Evolutionary conservation across 2,888 invertebrate genomes (phyloP).

Genomic region (Monochamus alternatus): DNA sequence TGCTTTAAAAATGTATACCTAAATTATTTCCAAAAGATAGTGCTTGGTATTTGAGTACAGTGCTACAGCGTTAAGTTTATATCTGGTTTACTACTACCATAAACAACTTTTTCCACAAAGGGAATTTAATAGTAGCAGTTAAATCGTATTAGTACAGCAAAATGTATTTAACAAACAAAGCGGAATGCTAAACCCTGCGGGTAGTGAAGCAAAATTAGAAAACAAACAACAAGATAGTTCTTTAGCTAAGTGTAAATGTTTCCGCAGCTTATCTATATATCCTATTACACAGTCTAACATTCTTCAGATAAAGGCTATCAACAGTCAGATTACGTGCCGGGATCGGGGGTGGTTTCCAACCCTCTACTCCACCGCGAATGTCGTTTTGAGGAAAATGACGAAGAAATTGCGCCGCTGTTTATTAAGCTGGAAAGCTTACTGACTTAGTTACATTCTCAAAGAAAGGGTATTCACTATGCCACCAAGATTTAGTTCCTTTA

Average conservation of each 20-base stretch:
- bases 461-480: no score
- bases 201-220: slow-evolving; percentile 47
- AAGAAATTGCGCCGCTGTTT: slow-evolving; percentile 41
- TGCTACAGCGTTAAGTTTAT: background rate
- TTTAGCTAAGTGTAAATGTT: slow-evolving; percentile 54
- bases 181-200: slow-evolving; percentile 36
- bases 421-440: slow-evolving; percentile 33
- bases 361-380: slow-evolving; percentile 14
- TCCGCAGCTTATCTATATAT: slow-evolving; percentile 53
- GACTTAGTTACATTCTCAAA: slow-evolving; percentile 10
- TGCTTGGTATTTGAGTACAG: no score
- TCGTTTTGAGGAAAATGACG: slow-evolving; percentile 32
- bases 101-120: slow-evolving; percentile 17
- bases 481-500: slow-evolving; percentile 11
- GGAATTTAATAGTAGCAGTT: slow-evolving; percentile 22
- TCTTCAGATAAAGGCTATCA: slow-evolving; percentile 55
- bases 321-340: slow-evolving; percentile 51
- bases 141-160: slow-evolving; percentile 30
- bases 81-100: background rate
- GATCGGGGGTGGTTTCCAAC: slow-evolving; percentile 27
- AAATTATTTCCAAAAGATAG: no score
- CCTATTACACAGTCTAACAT: slow-evolving; percentile 53
- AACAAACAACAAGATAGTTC: slow-evolving; percentile 51
- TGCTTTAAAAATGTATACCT: no score
- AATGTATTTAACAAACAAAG: slow-evolving; percentile 36